phyloP scores from a whole-genome alignment of 2,888 invertebrate genomes.

The Sphaerophoria rueppellii region DNA sequence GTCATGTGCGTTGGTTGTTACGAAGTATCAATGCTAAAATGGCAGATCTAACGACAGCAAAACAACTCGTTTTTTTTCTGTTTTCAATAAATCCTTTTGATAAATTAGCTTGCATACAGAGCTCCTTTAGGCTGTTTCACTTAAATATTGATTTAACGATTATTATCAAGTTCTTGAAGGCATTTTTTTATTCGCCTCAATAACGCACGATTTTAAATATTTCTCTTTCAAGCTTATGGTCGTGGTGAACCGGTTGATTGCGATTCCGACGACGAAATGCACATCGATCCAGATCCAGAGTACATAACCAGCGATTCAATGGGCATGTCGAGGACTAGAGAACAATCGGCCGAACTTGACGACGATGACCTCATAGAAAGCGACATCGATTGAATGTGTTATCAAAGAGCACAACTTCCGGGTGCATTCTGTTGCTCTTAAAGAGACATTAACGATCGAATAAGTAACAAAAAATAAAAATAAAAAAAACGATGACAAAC shows the following conservation, averaged over 20 bases:
- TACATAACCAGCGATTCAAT: constrained; percentile 76
- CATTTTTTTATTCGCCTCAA: not conserved
- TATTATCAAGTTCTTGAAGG: too few relatives aligned
- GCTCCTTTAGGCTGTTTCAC: too few relatives aligned
- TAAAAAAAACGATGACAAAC: constrained; percentile 59
- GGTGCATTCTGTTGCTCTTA: constrained; percentile 51
- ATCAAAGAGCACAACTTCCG: not conserved
- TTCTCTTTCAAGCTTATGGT: constrained; percentile 78
- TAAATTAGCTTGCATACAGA: too few relatives aligned
- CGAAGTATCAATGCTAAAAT: too few relatives aligned
- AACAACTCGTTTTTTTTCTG: too few relatives aligned
- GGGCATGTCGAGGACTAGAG: constrained; percentile 70
- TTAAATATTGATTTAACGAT: too few relatives aligned
- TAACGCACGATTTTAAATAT: not conserved
- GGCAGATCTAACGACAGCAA: too few relatives aligned
- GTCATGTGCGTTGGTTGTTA: too few relatives aligned
- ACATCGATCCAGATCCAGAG: constrained; percentile 74
- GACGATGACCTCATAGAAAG: constrained; percentile 79
- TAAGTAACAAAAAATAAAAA: not conserved
- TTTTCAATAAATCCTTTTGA: too few relatives aligned
- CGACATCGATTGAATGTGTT: constrained; percentile 79
- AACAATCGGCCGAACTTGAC: constrained; percentile 78
- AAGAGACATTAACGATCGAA: constrained; percentile 35
- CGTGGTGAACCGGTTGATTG: constrained; percentile 76
- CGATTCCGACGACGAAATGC: constrained; percentile 78